Evolutionary conservation across 2,888 invertebrate genomes (phyloP), one percentile per base, ranked within the genome.

Genomic region (Yponomeuta malinellus): DNA sequence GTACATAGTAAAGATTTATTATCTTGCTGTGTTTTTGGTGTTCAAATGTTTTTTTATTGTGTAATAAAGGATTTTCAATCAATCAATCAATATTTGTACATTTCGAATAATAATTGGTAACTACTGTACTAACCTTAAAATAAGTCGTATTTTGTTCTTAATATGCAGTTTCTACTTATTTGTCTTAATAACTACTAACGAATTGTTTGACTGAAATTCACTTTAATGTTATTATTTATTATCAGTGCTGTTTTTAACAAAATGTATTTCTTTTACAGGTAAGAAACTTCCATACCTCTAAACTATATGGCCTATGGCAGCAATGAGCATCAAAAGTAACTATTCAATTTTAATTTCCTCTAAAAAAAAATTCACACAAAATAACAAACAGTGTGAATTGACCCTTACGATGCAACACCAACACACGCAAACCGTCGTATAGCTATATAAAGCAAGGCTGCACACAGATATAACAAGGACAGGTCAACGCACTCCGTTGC

Each of bases 401-500:
- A 74, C 78, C 90, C 83, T 91, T 85, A 91, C 76, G 87, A 88
- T 90, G 89, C 90, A 90, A 85, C 82, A 78, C 77, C 75, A 78
- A 77, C 74, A 78, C 86, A 87, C 79, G 86, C 84, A 87, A 79
- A 81, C 75, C 83, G 80, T 77, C 78, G 81, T 87, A 85, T 73
- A 74, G 88, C 89, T 89, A 89, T 87, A 88, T 89, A 90, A 86
- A 88, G 90, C 90, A 92, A 92, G 91, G 91, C 90, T 91, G 88
- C 91, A 91, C 92, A 92, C 92, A 85, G 78, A 73, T 79, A 73
- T 79, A 92, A 85, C 92, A 92, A 92, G 92, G 92, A 92, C 92
- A 92, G 92, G 91, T 92, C 92, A 91, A 90, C 86, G 91, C 87
- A 88, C 92, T 90, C 86, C 75, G 87, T 91, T 90, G 90, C 92